Evolutionary conservation across 2,113 vertebrate genomes (phyloP).

Genomic region (Chrysochloris asiatica): DNA sequence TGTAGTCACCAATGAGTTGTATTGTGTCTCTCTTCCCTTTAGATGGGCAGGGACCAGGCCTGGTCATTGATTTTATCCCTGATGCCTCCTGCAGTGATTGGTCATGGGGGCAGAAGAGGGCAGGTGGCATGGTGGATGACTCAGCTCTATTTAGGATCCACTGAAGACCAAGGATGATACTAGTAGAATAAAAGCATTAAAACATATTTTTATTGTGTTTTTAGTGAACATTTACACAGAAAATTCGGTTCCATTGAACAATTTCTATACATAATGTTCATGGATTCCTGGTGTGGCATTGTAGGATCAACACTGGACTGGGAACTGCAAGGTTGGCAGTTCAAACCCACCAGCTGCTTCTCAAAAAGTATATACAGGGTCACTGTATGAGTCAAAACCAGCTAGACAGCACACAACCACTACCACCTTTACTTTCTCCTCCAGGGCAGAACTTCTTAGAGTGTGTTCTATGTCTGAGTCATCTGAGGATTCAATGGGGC

Average conservation of each 20-base stretch:
- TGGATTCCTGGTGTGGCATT: too few species aligned
- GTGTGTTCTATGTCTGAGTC: background rate
- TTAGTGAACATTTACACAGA: background rate
- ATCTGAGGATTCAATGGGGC: background rate
- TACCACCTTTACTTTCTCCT: too few species aligned
- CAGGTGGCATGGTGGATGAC: background rate
- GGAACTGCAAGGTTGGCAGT: too few species aligned
- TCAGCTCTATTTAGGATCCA: background rate
- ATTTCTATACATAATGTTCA: background rate
- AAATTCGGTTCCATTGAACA: background rate
- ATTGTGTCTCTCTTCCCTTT: background rate
- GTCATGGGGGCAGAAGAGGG: background rate
- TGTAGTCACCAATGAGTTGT: background rate
- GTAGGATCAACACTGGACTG: too few species aligned
- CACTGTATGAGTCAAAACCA: background rate
- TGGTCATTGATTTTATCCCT: background rate
- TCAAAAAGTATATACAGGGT: too few species aligned
- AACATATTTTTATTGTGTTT: background rate
- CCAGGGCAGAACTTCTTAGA: background rate
- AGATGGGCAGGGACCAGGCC: background rate
- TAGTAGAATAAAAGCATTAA: background rate
- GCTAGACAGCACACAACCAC: too few species aligned
- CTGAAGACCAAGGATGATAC: background rate
- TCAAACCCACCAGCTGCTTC: too few species aligned
- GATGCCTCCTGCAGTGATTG: background rate